These are phyloP conservation scores for Urechis unicinctus DNA, from an alignment of 2,888 invertebrate genomes.

Conservation along the genomic window DNA sequence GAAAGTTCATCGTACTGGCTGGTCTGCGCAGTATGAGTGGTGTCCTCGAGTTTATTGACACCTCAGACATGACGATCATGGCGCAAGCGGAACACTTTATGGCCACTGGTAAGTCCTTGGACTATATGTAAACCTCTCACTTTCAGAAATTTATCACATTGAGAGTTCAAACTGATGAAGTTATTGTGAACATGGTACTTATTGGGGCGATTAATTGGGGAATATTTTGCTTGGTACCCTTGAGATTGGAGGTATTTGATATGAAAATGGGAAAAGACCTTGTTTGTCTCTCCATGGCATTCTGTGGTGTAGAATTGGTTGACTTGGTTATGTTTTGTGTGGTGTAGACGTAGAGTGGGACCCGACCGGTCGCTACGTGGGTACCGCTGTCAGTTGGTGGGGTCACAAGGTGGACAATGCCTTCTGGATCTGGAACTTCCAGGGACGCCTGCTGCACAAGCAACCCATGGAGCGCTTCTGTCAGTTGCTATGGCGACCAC, in stretches of 20 bases:
- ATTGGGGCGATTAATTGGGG: too few species aligned
- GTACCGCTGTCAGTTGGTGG: slow-evolving; percentile 90
- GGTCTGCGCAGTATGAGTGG: slow-evolving; percentile 71
- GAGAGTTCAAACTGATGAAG: too few species aligned
- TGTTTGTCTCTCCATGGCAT: too few species aligned
- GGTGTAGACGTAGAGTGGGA: slow-evolving; percentile 90
- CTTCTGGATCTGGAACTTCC: slow-evolving; percentile 98
- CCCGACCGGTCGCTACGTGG: slow-evolving; percentile 96
- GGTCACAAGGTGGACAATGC: slow-evolving; percentile 81
- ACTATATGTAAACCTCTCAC: not conserved
- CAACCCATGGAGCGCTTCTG: slow-evolving; percentile 88
- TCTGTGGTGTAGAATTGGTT: too few species aligned
- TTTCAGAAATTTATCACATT: not conserved
- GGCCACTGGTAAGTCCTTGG: slow-evolving; percentile 60
- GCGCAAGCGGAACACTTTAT: slow-evolving; percentile 85
- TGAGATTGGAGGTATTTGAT: too few species aligned
- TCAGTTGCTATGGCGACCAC: slow-evolving; percentile 91
- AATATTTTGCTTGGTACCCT: too few species aligned
- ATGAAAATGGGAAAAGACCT: too few species aligned
- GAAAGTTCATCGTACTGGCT: slow-evolving; percentile 90
- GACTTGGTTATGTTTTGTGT: not conserved
- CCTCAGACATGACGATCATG: slow-evolving; percentile 92
- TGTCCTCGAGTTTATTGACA: slow-evolving; percentile 89
- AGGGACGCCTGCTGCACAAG: slow-evolving; percentile 69
- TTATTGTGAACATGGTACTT: too few species aligned